Percentiles rank a stretch among this genome's conserved stretches.
These are phyloP conservation scores for Sympetrum striolatum DNA, from an alignment of 2,888 invertebrate species.

Conservation along the genomic window DNA sequence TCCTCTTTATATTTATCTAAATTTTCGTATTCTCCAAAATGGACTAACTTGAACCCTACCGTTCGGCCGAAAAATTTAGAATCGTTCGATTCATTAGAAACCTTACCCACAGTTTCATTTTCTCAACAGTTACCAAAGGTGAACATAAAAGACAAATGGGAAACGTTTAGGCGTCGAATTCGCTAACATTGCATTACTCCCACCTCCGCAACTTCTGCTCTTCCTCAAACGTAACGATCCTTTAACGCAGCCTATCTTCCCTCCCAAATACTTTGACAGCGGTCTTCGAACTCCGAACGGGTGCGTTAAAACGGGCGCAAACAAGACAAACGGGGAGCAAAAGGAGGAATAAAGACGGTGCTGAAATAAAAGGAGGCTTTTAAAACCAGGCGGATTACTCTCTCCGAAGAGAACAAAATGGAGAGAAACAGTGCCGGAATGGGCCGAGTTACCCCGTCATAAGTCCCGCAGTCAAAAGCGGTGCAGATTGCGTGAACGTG, in stretches of 20 bases:
- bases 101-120: no score
- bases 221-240: not conserved
- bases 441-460: not conserved
- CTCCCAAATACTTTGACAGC: conserved; percentile 2
- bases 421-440: not conserved
- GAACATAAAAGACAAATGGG: no score
- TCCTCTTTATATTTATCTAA: no score
- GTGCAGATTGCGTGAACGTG: not conserved
- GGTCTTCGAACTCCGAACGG: not conserved
- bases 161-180: not conserved
- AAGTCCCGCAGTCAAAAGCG: not conserved
- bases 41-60: no score
- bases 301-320: not conserved
- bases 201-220: conserved; percentile 3
- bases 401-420: not conserved
- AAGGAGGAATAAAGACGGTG: not conserved
- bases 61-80: no score
- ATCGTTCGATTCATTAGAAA: no score
- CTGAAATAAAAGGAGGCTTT: not conserved
- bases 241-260: conserved; percentile 28
- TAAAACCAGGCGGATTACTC: not conserved
- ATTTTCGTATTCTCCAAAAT: no score
- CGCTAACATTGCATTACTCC: not conserved
- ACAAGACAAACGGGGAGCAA: not conserved
- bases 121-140: no score